Evolutionary conservation across 2,797 vertebrate species (phyloP), one percentile per base, ranked within the genome.

Genomic region (Coilia nasus): DNA sequence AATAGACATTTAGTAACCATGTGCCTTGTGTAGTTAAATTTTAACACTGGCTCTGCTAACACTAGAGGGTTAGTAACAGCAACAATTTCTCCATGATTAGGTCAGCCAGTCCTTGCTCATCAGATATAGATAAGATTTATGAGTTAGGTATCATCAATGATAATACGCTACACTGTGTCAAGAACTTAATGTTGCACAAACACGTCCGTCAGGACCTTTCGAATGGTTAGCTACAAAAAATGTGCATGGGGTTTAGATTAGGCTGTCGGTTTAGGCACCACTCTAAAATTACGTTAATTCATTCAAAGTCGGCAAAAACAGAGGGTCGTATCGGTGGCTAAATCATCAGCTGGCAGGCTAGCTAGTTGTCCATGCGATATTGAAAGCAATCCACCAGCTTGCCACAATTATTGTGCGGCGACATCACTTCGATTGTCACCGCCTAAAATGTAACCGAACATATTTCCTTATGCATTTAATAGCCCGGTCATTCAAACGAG

Each of bases 311-410:
- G 71, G 71, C 71, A 44, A 78, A 78, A 78, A 19, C 14, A 44
- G 7, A 78, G 35, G 71, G 71, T 44, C 19, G 71, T 78, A 78
- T 41, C 71, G 71, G 71, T 25, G 71, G 71, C 71, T 78, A 78
- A 78, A 78, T 78, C 71, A 78, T 78, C 71, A 78, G 71, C 71
- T 78, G 71, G 71, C 81, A 10, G 7, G 54, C 25, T 56, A 56
- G 81, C 62, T 50, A 31, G 60, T 47, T 83, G 46, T 10, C 57
- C 54, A 31, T n/a, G 25, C 57, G n/a, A 81, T 84, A 81, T 57
- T 60, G 28, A 81, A 84, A 84, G 25, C 57, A 60, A 81, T 35
- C 75, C 75, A 5, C 81, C 81, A 54, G 67, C 57, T 83, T 31
- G 67, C 44, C 46, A 57, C 15, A 46, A 78, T 78, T 78, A 78